Base-by-base conservation (phyloP, 1,140 invertebrate species). In the Lucilia cuprina region DNA sequence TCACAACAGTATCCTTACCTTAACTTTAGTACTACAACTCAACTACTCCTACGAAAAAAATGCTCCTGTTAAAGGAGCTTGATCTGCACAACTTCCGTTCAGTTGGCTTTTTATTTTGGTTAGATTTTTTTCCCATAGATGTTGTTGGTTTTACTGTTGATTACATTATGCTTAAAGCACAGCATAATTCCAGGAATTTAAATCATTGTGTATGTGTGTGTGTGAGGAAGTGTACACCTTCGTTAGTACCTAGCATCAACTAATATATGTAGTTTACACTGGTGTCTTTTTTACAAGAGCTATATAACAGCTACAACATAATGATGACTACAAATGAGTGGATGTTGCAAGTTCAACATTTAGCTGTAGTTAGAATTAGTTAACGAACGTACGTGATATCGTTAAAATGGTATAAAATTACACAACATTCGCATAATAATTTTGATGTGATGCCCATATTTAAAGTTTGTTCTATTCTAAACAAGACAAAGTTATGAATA, bases 331-430 rank as follows among this genome's bases (percentile, higher is more conserved):
- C n/a, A 77, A 80, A 80, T 49, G 41, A 80, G 13, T 14, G 41
- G n/a, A 80, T 80, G 41, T 80, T 14, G 35, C 9, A 21, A 25
- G 77, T 21, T 80, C 41, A 49, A 80, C 77, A 70, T 70, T 80
- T 50, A 80, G 19, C n/a, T 80, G 87, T 89, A 90, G 88, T 90
- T 90, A 89, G 88, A 89, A 88, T 90, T 90, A 90, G 89, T 90
- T 90, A 90, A 90, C 88, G 89, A 89, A 90, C 89, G 88, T 90
- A 90, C 89, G 88, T 90, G 89, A 89, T 90, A 90, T 90, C 89
- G 89, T 89, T 90, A 90, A 90, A 88, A 86, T 89, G 86, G 88
- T 90, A 86, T 90, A 90, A 89, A 87, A 87, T 89, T 88, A 86
- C n/a, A 87, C 86, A 87, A 74, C 85, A 85, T 82, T 82, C 84